Conservation (phyloP, 2,113 vertebrate species). For the Ursus arctos region DNA sequence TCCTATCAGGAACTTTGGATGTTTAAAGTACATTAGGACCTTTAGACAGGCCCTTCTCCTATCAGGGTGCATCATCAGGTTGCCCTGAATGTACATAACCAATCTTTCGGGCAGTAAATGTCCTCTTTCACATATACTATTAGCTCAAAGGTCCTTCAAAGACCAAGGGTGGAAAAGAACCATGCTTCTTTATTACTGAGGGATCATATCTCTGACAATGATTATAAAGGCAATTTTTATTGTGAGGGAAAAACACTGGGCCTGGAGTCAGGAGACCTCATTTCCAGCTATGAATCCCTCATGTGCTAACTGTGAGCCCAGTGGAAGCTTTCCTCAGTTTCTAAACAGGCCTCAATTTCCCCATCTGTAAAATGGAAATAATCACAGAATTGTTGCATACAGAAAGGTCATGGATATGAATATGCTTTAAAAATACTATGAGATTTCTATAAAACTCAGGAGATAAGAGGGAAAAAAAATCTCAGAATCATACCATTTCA, state of each 20-base stretch:
- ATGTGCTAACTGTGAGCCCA: not conserved
- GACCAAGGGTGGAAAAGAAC: not conserved
- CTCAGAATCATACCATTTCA: not conserved
- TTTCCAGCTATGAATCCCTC: not conserved
- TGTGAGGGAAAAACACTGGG: not conserved
- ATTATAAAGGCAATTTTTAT: not conserved
- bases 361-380: not conserved
- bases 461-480: not conserved
- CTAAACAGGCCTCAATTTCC: not conserved
- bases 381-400: not conserved
- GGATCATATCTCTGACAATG: not conserved
- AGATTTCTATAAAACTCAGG: constrained; percentile 43
- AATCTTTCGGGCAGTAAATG: not conserved
- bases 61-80: constrained; percentile 12
- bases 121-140: not conserved
- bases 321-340: not conserved
- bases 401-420: not conserved
- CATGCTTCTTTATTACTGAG: not conserved
- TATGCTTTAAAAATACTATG: not conserved
- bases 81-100: constrained; percentile 30
- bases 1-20: constrained; percentile 48
- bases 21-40: constrained; percentile 64
- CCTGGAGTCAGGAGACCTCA: not conserved
- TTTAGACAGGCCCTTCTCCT: constrained; percentile 31
- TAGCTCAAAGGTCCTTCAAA: constrained; percentile 4